These are phyloP conservation scores for Heliocidaris tuberculata DNA, from an alignment of 35 echinoderm and acorn worm genomes.

Conservation along the genomic window DNA sequence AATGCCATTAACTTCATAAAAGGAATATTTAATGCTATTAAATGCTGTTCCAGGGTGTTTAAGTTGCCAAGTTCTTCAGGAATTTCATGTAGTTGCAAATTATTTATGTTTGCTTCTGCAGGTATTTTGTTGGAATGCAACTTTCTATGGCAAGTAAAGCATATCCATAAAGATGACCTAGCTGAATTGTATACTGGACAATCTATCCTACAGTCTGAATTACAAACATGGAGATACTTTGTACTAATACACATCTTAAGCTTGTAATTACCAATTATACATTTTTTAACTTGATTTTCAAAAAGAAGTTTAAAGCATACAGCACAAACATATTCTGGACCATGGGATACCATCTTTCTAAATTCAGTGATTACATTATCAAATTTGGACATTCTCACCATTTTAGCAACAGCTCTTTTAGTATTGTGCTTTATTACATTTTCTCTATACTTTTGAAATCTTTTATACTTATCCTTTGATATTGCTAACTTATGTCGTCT, in stretches of 20 bases:
- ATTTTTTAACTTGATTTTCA: conserved; percentile 51
- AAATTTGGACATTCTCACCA: background rate
- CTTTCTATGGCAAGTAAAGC: conserved; percentile 63
- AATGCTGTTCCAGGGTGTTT: conserved; percentile 55
- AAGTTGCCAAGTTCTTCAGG: conserved; percentile 31
- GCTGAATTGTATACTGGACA: conserved; percentile 40
- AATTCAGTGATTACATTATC: conserved; percentile 42
- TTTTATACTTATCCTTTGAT: background rate
- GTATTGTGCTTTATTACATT: too few species aligned
- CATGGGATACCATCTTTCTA: conserved; percentile 48
- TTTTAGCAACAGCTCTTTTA: too few species aligned
- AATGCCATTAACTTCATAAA: conserved; percentile 64
- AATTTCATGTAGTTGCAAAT: conserved; percentile 14
- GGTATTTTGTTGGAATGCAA: background rate
- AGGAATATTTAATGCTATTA: conserved; percentile 54
- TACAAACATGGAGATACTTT: conserved; percentile 48
- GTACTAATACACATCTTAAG: conserved; percentile 16
- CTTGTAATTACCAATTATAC: conserved; percentile 43
- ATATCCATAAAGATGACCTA: conserved; percentile 51
- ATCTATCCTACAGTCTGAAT: conserved; percentile 26
- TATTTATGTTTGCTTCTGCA: background rate
- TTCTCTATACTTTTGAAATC: background rate
- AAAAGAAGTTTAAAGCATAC: conserved; percentile 59
- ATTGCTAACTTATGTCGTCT: background rate
- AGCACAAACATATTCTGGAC: conserved; percentile 62